Evolutionary conservation across 2,888 invertebrate genomes (phyloP), one percentile per base, ranked within the genome.

Genomic region (Hydropsyche betteni): DNA sequence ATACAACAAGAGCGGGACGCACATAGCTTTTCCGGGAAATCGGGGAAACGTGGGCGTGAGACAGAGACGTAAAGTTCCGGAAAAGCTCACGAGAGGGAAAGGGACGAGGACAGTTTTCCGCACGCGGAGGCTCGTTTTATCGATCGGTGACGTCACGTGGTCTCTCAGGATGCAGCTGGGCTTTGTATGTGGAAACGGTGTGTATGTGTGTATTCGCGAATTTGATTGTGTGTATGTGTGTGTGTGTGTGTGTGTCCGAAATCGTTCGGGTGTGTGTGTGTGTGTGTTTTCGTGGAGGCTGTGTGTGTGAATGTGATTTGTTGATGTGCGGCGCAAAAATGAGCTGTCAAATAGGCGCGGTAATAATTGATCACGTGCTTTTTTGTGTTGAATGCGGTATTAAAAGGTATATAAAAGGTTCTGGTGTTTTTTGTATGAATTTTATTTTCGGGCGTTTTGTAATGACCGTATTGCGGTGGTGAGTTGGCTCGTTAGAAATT

Each of bases 91-190:
- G 44, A 44, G 69, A 2, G 16, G 36, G 71, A 76, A 58, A 50
- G 71, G 64, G 74, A 76, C 50, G 64, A 44, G 38, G 16, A 24
- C 8, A 24, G 50, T 64, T 36, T 64, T 44, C 44, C n/a, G 55
- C n/a, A 55, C 51, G 61, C 64, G 70, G 68, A 78, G 76, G 64
- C 75, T 75, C 73, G 73, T 71, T 76, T 73, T 78, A 78, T 78
- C 78, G 78, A 78, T 78, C 78, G 69, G 51, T 74, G 74, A 74
- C 76, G 78, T 78, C 78, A 78, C 78, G 75, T 71, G 76, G 76
- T 76, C 74, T 68, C 74, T 72, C 50, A 61, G 76, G 74, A 72
- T 78, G 75, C 78, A 70, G 75, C 74, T 68, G 55, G 33, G 71
- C 71, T 72, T 58, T 72, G 70, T n/a, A 70, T 33, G 76, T 76